Percentiles rank a stretch among this genome's conserved stretches.
These are phyloP conservation scores for Cydia strobilella DNA, from an alignment of 1,140 invertebrate species.

Conservation along the genomic window DNA sequence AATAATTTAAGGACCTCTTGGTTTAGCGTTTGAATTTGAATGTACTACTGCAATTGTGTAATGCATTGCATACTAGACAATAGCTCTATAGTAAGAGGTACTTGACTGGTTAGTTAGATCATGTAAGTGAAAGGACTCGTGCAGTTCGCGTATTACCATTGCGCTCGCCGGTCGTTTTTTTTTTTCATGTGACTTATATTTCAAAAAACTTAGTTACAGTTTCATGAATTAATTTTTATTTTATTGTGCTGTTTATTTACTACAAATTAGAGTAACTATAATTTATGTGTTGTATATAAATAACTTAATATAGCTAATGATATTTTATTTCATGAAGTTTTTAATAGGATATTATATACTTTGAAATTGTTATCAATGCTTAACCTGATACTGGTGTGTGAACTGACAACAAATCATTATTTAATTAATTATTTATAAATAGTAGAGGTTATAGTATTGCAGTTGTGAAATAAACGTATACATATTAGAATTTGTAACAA, in stretches of 20 bases:
- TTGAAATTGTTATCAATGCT: not conserved
- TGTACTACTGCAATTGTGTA: slow-evolving; percentile 16
- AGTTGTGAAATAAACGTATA: no score
- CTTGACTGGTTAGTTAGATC: not conserved
- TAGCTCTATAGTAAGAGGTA: slow-evolving; percentile 8
- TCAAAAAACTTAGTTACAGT: not conserved
- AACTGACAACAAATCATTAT: not conserved
- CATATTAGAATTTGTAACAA: no score
- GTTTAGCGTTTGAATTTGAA: not conserved
- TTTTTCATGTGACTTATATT: not conserved
- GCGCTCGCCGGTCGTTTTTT: no score
- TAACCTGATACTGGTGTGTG: not conserved
- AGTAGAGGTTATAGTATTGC: no score
- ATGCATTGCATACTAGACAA: not conserved
- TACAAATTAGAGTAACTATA: not conserved
- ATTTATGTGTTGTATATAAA: not conserved
- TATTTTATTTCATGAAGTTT: not conserved
- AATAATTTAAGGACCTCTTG: not conserved
- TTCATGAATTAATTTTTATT: not conserved
- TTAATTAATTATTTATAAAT: not conserved
- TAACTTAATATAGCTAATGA: not conserved
- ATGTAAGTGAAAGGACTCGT: slow-evolving; percentile 22
- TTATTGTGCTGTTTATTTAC: not conserved
- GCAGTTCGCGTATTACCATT: not conserved
- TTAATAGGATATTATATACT: not conserved